Conservation (phyloP, 2,797 vertebrate genomes). For the Ceryle rudis region DNA sequence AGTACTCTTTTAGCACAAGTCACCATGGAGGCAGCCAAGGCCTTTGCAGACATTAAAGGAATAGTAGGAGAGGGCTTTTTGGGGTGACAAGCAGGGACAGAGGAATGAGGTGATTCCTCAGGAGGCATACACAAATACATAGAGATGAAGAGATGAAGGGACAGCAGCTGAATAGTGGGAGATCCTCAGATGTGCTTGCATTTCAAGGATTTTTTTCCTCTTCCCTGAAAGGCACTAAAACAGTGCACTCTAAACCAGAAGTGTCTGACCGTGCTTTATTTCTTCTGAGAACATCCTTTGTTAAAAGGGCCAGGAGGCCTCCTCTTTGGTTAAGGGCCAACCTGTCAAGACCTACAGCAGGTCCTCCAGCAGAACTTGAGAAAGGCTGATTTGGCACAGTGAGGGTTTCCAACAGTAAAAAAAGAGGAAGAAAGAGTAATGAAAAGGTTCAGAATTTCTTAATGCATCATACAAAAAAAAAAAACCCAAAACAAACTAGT, state of each 20-base stretch:
- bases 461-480: background rate
- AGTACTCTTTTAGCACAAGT: background rate
- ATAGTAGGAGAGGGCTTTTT: background rate
- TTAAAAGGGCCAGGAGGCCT: background rate
- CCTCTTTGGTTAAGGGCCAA: background rate
- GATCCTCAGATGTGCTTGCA: background rate
- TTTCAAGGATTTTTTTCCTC: background rate
- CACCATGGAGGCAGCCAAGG: fast-evolving
- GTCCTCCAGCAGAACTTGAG: background rate
- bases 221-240: background rate
- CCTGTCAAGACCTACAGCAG: background rate
- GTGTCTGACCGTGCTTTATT: background rate
- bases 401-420: background rate
- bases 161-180: background rate
- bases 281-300: background rate
- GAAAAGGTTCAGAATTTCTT: background rate
- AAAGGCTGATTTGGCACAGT: background rate
- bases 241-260: background rate
- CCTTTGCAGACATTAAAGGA: background rate
- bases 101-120: background rate
- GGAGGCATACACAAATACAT: fast-evolving
- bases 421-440: background rate
- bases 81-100: background rate
- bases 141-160: background rate
- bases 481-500: background rate